These are phyloP conservation scores for Mirounga angustirostris DNA, from an alignment of 2,113 vertebrate species.

Conservation along the genomic window DNA sequence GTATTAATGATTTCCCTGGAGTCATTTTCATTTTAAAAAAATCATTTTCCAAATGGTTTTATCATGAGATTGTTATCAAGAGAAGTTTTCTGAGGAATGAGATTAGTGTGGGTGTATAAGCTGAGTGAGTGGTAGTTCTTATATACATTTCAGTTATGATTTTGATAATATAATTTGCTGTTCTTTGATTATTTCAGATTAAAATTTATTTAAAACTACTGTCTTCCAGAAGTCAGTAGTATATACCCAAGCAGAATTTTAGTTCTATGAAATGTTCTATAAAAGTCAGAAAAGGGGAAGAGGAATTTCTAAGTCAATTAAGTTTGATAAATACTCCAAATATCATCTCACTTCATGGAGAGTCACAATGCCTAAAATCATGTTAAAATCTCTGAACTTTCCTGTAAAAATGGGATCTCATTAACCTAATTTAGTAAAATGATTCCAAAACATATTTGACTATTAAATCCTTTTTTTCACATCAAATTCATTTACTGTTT, in stretches of 20 bases:
- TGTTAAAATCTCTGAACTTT: not conserved
- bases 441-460: not conserved
- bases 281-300: not conserved
- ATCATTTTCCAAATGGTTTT: not conserved
- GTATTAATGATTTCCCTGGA: not conserved
- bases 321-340: slow-evolving; percentile 41
- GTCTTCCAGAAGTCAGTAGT: not conserved
- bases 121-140: not conserved
- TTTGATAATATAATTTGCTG: not conserved
- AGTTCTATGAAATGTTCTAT: not conserved
- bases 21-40: not conserved
- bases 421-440: slow-evolving; percentile 17
- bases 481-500: not conserved
- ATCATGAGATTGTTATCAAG: not conserved
- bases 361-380: not conserved
- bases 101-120: not conserved
- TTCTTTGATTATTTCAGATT: not conserved
- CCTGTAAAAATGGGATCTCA: not conserved
- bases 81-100: not conserved
- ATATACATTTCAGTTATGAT: not conserved
- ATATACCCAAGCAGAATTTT: not conserved
- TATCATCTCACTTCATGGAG: not conserved
- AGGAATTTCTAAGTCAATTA: not conserved
- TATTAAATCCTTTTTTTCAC: not conserved
- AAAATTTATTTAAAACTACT: not conserved